Evolutionary conservation across 2,888 invertebrate species (phyloP).

Genomic region (Schizaphis graminum): DNA sequence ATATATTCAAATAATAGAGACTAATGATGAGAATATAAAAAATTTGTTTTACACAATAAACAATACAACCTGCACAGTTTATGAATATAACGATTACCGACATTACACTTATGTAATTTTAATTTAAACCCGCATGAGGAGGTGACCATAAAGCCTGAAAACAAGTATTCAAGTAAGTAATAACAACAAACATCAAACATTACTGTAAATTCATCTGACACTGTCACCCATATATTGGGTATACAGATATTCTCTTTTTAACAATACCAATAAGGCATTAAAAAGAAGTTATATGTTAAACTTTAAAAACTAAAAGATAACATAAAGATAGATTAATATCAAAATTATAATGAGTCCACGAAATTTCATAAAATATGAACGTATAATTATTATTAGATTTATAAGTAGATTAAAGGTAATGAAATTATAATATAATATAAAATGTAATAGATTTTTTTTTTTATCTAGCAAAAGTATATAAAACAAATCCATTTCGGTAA

Average conservation of each 20-base stretch:
- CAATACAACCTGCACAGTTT: background rate
- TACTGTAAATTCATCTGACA: background rate
- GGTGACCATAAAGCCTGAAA: slow-evolving; percentile 13
- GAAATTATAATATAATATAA: background rate
- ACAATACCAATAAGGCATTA: background rate
- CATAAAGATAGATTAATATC: background rate
- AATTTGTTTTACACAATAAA: background rate
- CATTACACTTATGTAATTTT: background rate
- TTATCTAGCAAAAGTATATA: background rate
- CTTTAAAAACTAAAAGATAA: background rate
- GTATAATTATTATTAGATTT: background rate
- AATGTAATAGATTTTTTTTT: background rate
- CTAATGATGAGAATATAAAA: background rate
- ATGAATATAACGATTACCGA: background rate
- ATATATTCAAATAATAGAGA: background rate
- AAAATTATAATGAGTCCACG: background rate
- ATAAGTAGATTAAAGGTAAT: background rate
- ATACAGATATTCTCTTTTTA: background rate
- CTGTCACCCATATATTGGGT: background rate
- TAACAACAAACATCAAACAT: background rate
- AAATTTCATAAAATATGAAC: background rate
- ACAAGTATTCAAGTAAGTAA: background rate
- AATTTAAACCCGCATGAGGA: background rate
- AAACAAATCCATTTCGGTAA: background rate
- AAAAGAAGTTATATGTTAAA: background rate